These are phyloP conservation scores for Zoanthus sansibaricus DNA, from an alignment of 92 coral and sea anemone species.

Conservation along the genomic window DNA sequence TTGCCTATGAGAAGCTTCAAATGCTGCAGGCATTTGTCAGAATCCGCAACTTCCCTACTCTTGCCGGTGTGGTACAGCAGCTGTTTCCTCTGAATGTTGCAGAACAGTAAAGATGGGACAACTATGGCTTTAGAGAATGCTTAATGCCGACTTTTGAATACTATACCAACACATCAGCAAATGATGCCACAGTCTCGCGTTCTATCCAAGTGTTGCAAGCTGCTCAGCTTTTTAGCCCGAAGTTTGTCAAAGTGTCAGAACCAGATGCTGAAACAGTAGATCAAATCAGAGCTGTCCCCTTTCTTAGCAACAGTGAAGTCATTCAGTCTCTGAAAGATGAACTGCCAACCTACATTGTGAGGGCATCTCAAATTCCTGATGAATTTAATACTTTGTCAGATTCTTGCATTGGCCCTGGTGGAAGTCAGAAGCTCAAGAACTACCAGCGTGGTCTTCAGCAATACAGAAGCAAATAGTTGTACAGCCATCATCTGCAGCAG, in stretches of 20 bases:
- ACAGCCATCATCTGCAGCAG: conserved; percentile 59
- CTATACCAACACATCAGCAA: conserved; percentile 36
- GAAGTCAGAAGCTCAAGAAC: conserved; percentile 51
- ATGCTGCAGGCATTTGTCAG: conserved; percentile 14
- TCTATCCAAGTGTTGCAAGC: conserved; percentile 45
- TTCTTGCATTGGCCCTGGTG: conserved; percentile 37
- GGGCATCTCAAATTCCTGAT: conserved; percentile 48
- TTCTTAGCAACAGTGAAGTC: conserved; percentile 38
- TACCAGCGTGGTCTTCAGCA: conserved; percentile 63
- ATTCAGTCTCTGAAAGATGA: conserved; percentile 53
- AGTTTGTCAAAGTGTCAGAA: conserved; percentile 37
- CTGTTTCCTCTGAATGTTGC: conserved; percentile 28
- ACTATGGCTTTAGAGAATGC: conserved; percentile 30
- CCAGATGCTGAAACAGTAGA: conserved; percentile 42
- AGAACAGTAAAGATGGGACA: conserved; percentile 30
- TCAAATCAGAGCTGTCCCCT: conserved; percentile 40
- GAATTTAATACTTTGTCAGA: conserved; percentile 54
- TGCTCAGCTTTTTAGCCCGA: conserved; percentile 50
- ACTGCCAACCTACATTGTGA: conserved; percentile 50
- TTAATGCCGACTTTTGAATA: background rate
- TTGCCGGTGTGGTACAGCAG: conserved; percentile 22
- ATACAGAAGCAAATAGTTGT: conserved; percentile 52
- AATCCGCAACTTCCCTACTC: conserved; percentile 32
- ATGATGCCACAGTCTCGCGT: conserved; percentile 43
- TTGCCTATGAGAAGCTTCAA: conserved; percentile 30